Percentiles rank a stretch among this genome's conserved stretches.
phyloP scores from a whole-genome alignment of 2,113 vertebrate species.

The Pteruthius melanotis region DNA sequence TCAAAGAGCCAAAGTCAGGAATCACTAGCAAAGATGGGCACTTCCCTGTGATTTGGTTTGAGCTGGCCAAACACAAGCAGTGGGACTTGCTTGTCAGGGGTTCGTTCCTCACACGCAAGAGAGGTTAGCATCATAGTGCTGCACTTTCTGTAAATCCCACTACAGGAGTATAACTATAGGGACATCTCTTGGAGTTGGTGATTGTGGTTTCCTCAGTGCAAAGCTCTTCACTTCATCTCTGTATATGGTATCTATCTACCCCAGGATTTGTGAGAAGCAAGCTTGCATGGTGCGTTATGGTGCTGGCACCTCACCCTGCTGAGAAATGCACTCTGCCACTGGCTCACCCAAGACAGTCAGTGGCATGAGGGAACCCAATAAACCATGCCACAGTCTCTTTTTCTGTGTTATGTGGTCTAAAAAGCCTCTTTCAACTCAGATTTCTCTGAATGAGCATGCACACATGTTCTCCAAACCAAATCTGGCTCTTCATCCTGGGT shows the following conservation, averaged over 20 bases:
- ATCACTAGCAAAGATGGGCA: background rate
- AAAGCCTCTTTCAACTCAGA: background rate
- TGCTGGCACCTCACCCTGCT: background rate
- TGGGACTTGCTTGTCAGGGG: background rate
- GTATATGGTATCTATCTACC: rapidly evolving
- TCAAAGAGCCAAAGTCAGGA: background rate
- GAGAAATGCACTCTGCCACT: background rate
- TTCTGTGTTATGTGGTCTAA: background rate
- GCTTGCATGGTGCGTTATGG: background rate
- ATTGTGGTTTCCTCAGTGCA: background rate
- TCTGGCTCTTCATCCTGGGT: background rate
- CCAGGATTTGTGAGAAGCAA: background rate
- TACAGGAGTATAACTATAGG: background rate
- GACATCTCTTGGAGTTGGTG: background rate
- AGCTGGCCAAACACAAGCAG: background rate
- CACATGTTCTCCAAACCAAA: background rate
- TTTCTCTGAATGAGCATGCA: background rate
- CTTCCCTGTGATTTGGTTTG: rapidly evolving
- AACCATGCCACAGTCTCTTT: background rate
- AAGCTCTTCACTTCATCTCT: background rate
- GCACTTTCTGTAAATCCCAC: background rate
- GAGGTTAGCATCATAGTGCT: background rate
- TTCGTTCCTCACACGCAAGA: background rate
- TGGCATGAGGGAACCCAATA: background rate
- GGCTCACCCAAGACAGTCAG: background rate